Conservation (phyloP, 2,797 vertebrate species). For the Urocyon cinereoargenteus region DNA sequence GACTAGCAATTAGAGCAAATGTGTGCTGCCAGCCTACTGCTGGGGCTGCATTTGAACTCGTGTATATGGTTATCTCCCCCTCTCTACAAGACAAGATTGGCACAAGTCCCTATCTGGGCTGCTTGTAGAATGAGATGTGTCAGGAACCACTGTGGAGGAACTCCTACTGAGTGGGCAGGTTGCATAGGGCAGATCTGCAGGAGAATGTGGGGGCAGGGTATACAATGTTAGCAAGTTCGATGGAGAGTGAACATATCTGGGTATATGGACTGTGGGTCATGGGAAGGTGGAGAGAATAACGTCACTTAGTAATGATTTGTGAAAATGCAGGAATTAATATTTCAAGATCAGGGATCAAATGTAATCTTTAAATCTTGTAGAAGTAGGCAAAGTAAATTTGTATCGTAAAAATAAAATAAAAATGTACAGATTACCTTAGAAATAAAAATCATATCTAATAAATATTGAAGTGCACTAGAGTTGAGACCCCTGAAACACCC, state of each 20-base stretch:
- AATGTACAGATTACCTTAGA: slow-evolving; percentile 87
- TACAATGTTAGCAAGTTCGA: neutral
- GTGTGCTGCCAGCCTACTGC: neutral
- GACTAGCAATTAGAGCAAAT: neutral
- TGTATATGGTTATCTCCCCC: neutral
- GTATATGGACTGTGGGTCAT: neutral
- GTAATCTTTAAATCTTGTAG: slow-evolving; percentile 88
- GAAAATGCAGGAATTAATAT: slow-evolving; percentile 79
- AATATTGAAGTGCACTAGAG: slow-evolving; percentile 85
- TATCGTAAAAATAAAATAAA: slow-evolving; percentile 85
- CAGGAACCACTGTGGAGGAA: neutral
- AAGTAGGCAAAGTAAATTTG: slow-evolving; percentile 82
- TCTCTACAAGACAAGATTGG: neutral
- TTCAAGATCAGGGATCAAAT: slow-evolving; percentile 85
- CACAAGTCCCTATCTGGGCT: neutral
- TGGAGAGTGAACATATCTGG: neutral
- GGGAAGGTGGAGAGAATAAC: slow-evolving; percentile 62
- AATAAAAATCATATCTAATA: slow-evolving; percentile 87
- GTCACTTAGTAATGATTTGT: slow-evolving; percentile 81
- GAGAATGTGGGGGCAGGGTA: neutral
- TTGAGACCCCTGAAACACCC: slow-evolving; percentile 84
- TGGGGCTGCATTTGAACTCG: neutral
- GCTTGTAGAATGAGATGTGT: neutral
- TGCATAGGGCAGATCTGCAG: neutral
- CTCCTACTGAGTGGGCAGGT: neutral